These are phyloP conservation scores for Phorcus lineatus DNA, from an alignment of 2,888 invertebrate species.

Conservation along the genomic window DNA sequence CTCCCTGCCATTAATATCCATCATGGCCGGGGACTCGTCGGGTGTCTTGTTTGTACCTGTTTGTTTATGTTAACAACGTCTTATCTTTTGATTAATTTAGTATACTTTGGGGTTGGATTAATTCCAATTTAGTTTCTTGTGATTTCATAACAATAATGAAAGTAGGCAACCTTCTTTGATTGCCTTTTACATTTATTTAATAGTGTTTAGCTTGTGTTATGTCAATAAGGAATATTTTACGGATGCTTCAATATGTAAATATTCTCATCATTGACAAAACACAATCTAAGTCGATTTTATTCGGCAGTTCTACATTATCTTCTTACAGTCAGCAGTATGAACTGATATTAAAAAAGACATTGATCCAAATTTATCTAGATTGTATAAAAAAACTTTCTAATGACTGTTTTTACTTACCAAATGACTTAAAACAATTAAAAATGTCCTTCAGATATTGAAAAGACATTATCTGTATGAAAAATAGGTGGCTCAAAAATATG, in stretches of 20 bases:
- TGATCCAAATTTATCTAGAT: too few relatives aligned
- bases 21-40: not conserved
- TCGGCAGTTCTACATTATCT: too few relatives aligned
- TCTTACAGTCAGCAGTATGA: too few relatives aligned
- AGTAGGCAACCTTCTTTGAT: not conserved
- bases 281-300: too few relatives aligned
- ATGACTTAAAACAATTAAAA: too few relatives aligned
- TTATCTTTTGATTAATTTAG: not conserved
- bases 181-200: not conserved
- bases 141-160: not conserved
- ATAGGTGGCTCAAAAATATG: too few relatives aligned
- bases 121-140: not conserved
- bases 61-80: conserved; percentile 11
- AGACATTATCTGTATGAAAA: too few relatives aligned
- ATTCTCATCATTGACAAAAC: too few relatives aligned
- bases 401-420: too few relatives aligned
- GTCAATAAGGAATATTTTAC: not conserved
- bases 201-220: not conserved
- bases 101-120: not conserved
- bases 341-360: too few relatives aligned
- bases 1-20: not conserved
- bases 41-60: not conserved
- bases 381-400: too few relatives aligned
- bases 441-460: too few relatives aligned
- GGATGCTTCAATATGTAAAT: not conserved